Evolutionary conservation across 2,113 vertebrate genomes (phyloP).

Genomic region (Centropristis striata): DNA sequence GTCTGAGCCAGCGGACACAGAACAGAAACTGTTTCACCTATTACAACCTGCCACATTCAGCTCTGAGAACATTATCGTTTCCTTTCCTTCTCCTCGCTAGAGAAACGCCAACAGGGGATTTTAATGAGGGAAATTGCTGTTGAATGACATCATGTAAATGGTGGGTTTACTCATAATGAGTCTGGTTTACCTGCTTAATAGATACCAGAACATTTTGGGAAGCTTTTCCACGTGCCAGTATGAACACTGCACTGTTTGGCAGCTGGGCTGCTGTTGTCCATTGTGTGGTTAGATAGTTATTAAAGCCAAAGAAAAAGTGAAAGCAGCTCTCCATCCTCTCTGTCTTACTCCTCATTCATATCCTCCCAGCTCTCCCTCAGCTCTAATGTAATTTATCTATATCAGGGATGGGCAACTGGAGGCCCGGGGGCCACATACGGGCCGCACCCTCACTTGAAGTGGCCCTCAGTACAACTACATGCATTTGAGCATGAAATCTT

Average conservation of each 20-base stretch:
- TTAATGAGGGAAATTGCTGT: slow-evolving; percentile 59
- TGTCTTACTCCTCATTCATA: slow-evolving; percentile 19
- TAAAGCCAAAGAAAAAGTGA: neutral
- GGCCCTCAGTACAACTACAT: too few relatives aligned
- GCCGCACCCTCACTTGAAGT: too few relatives aligned
- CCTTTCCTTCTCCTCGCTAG: slow-evolving; percentile 23
- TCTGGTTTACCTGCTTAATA: slow-evolving; percentile 65
- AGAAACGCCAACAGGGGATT: slow-evolving; percentile 38
- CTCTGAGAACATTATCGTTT: slow-evolving; percentile 49
- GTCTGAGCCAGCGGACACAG: slow-evolving; percentile 28
- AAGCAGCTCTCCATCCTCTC: neutral
- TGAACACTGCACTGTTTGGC: slow-evolving; percentile 38
- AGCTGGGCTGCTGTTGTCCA: slow-evolving; percentile 45
- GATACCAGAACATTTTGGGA: slow-evolving; percentile 50
- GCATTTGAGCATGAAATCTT: too few relatives aligned
- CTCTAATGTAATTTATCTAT: slow-evolving; percentile 31
- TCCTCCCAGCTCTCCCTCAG: neutral
- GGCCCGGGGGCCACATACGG: too few relatives aligned
- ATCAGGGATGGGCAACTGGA: too few relatives aligned
- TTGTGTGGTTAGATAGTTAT: slow-evolving; percentile 49
- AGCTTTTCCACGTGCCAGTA: slow-evolving; percentile 31
- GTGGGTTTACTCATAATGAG: slow-evolving; percentile 30
- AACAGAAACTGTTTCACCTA: slow-evolving; percentile 40
- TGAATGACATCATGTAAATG: slow-evolving; percentile 62
- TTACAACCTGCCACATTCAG: slow-evolving; percentile 44